Percentiles rank a stretch among this genome's conserved stretches.
phyloP scores from a whole-genome alignment of 2,888 invertebrate species.

The Pomacea canaliculata region DNA sequence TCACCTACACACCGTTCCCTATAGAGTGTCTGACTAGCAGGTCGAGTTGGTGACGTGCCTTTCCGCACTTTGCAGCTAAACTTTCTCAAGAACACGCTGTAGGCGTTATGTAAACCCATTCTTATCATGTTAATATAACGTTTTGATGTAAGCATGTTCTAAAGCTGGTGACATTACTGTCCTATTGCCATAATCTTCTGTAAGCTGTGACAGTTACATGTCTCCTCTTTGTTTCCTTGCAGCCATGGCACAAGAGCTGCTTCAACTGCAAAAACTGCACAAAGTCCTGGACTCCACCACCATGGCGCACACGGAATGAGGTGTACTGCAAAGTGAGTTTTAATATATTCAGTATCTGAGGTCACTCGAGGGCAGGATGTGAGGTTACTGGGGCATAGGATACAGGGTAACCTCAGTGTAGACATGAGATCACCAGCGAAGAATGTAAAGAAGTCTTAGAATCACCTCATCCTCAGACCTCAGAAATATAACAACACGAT shows the following conservation, averaged over 20 bases:
- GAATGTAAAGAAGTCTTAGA: no score
- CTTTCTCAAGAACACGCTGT: no score
- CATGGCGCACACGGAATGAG: constrained; percentile 88
- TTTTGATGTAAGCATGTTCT: background rate
- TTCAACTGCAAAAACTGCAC: constrained; percentile 70
- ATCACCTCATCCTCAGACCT: no score
- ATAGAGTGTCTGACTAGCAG: no score
- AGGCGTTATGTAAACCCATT: no score
- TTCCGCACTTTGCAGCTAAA: no score
- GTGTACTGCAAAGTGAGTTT: constrained; percentile 83
- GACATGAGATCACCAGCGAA: no score
- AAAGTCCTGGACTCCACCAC: constrained; percentile 83
- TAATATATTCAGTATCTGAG: background rate
- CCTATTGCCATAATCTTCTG: background rate
- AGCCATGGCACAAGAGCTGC: constrained; percentile 72
- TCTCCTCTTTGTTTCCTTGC: constrained; percentile 22
- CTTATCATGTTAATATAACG: no score
- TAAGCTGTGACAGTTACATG: constrained; percentile 1
- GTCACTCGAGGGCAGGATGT: background rate
- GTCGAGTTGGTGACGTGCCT: no score
- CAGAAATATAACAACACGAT: no score
- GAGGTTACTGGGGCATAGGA: no score
- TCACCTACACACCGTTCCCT: no score
- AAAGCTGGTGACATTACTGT: background rate
- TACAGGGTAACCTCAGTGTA: background rate